These are phyloP conservation scores for Anhinga rufa DNA, from an alignment of 2,113 vertebrate genomes.

Conservation along the genomic window DNA sequence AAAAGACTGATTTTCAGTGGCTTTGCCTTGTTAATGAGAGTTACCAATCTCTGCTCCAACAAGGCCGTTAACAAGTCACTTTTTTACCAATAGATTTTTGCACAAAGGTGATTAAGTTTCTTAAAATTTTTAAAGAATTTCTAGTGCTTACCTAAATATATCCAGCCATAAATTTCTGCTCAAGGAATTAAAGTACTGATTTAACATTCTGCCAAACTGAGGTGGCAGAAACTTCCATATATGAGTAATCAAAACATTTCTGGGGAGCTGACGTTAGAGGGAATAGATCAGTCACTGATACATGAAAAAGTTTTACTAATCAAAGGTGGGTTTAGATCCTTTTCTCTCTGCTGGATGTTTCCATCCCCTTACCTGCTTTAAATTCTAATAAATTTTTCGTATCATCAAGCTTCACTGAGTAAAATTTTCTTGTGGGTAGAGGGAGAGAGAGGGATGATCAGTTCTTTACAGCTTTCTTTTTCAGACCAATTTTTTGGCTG, in stretches of 20 bases:
- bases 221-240: background rate
- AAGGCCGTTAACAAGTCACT: background rate
- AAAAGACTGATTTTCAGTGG: background rate
- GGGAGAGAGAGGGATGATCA: background rate
- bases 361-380: background rate
- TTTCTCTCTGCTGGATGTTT: background rate
- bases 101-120: background rate
- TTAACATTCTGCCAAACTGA: background rate
- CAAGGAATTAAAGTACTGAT: background rate
- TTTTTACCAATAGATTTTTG: background rate
- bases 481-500: background rate
- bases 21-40: background rate
- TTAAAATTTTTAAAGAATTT: background rate
- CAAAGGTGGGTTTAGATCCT: background rate
- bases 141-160: background rate
- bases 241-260: background rate
- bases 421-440: background rate
- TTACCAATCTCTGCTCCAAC: background rate
- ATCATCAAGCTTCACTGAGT: fast-evolving
- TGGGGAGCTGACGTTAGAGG: background rate
- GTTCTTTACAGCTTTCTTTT: background rate
- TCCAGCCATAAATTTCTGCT: background rate
- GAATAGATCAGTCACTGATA: background rate
- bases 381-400: background rate
- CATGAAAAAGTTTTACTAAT: background rate